Base-by-base conservation (phyloP, 2,888 invertebrate genomes). In the Lissocephala sabroskyi region DNA sequence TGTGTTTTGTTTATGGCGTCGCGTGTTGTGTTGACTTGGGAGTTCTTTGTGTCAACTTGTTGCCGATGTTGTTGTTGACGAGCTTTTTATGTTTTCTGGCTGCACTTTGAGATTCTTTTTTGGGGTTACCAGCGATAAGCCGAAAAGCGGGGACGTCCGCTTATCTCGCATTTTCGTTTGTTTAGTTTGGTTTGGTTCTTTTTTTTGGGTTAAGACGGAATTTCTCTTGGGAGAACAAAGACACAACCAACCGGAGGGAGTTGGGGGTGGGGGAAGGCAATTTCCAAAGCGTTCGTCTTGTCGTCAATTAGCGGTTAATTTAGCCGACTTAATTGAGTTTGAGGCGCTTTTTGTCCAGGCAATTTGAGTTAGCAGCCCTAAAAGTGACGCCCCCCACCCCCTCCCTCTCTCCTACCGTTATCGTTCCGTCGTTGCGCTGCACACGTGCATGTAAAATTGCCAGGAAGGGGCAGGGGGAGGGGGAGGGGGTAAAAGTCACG, bases 231-330 rank as follows among this genome's bases (percentile, higher is more conserved):
- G 23, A 23, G 23, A 23, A 23, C n/a, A n/a, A n/a, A n/a, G n/a
- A 23, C 23, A 23, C 23, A 23, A 3, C 4, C 23, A 23, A 23
- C 23, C 23, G 23, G 7, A 23, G 23, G 3, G 23, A 23, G 23
- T 23, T 23, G 23, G 23, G 3, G 3, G 23, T 5, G 23, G 23
- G 3, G 7, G 7, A 23, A 23, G 7, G 23, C 23, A 23, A 5
- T 23, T 23, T 23, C 23, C 23, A 23, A 23, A 23, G 52, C 54
- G 35, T 33, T 54, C 70, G 66, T 57, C 56, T n/a, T n/a, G n/a
- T n/a, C 71, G 74, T 70, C 68, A 70, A 70, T 70, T 74, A 70
- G 56, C 23, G 23, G 66, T 66, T 78, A 76, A 70, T 70, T 70
- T 77, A 59, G 77, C 52, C 59, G 60, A 52, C 56, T 65, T 70